Base-by-base conservation (phyloP, 2,113 vertebrate genomes). In the Saguinus imperator region DNA sequence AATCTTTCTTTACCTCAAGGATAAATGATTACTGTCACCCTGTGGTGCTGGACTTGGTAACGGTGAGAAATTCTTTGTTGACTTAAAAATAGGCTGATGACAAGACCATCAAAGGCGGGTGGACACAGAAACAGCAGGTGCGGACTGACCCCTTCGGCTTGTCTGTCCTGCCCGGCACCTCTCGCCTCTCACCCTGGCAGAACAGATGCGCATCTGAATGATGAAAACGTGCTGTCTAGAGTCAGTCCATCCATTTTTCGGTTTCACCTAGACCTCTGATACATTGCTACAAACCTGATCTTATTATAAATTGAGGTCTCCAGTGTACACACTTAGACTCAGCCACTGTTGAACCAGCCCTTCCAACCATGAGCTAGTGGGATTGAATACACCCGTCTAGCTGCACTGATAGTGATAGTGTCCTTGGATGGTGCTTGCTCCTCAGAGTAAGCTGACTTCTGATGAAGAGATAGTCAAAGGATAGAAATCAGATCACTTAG, bases 241-340 rank as follows among this genome's bases (percentile, higher is more conserved):
- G 70, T 77, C 50, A 1, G 32, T 18, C 29, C 35, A 1, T 57
- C 73, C 0, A 0, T 48, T 48, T 37, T 43, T 80, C 43, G 50
- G n/a, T n/a, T 18, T 48, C 75, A 16, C 8, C 35, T 61, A 64
- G 55, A 85, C 77, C 82, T 48, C 1, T 4, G 79, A n/a, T 43
- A 2, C 43, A 6, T 32, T 40, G 16, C 86, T 77, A 3, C 82
- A 23, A 93, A 14, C n/a, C 18, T 50, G 4, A 29, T 55, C 35
- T 6, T 5, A 8, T 3, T 35, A 6, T 18, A 75, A n/a, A 21
- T 9, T 0, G 66, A 48, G 75, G 45, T 18, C 91, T 96, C 76
- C 0, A 0, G 35, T 52, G 45, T 55, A 35, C 4, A 27, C 17
- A 32, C 6, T 68, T 29, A 3, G 0, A 8, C 55, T 40, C 43